phyloP scores from a whole-genome alignment of 2,797 vertebrate genomes.

The Salmo trutta region DNA sequence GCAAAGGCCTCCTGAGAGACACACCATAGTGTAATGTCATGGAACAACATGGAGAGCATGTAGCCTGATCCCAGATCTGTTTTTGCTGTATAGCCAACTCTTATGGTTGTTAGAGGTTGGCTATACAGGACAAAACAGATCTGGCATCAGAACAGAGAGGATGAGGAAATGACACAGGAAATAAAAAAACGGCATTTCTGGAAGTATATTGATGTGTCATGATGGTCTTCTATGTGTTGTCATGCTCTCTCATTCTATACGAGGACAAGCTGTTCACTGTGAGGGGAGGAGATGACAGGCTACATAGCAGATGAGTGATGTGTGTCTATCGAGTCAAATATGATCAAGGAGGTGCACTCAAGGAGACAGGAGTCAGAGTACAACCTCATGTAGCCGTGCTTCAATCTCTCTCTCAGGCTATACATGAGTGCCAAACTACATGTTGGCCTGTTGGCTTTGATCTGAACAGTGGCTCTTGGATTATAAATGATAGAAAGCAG shows the following conservation, averaged over 20 bases:
- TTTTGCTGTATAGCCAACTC: neutral
- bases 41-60: neutral
- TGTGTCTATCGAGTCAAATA: neutral
- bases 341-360: neutral
- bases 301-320: neutral
- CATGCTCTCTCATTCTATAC: constrained; percentile 45
- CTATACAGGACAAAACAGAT: neutral
- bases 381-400: constrained; percentile 22
- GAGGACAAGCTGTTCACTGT: constrained; percentile 43
- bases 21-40: neutral
- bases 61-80: neutral
- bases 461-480: constrained; percentile 71
- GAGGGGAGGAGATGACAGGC: constrained; percentile 26
- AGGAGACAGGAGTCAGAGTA: neutral
- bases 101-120: neutral
- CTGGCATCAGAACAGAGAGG: neutral
- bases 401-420: constrained; percentile 29
- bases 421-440: constrained; percentile 69
- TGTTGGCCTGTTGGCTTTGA: constrained; percentile 61
- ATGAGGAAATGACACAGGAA: constrained; percentile 28
- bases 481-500: constrained; percentile 58
- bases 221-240: constrained; percentile 52
- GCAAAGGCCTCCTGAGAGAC: constrained; percentile 52
- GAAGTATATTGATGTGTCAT: constrained; percentile 36
- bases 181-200: constrained; percentile 48